Evolutionary conservation across 2,888 invertebrate genomes (phyloP), one percentile per base, ranked within the genome.

Genomic region (Calliphora vomitoria): DNA sequence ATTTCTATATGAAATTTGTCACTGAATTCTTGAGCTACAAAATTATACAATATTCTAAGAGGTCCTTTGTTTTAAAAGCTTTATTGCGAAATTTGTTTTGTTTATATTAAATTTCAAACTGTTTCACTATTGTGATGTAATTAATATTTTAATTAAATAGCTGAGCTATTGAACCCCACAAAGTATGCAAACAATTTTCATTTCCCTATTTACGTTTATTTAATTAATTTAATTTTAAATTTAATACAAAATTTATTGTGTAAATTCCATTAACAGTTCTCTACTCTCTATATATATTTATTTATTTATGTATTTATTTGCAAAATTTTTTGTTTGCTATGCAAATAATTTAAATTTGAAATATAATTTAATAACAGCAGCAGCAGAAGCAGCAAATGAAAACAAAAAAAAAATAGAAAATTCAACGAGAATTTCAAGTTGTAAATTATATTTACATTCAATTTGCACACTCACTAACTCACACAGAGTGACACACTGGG

Each of bases 371-470:
- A 72, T 72, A 81, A 72, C 15, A 11, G 15, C 50, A 50, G n/a
- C 44, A 44, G 3, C 35, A 44, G 44, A 4, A 44, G 0, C 11
- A 44, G 11, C 44, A 50, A 50, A 4, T 41, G 8, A n/a, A n/a
- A 25, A 25, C 25, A 35, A n/a, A 66, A 44, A 44, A 44, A 78
- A 78, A 53, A 18, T 18, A 50, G 11, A 50, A 4, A 71, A 60
- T 41, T 25, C 71, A 62, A 71, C 38, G 38, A 41, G 35, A 80
- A 53, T 62, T 80, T 72, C 50, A 66, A 79, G 72, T 58, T 84
- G 72, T 66, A 79, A 84, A 84, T 84, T 79, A 72, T 84, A 79
- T 84, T 79, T 84, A 53, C 72, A 80, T 85, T 85, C 75, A 80
- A 85, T 85, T 85, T 85, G 74, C 50, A 75, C 64, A 80, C 10